Conservation (phyloP, 2,113 vertebrate genomes). For the Lepus americanus region DNA sequence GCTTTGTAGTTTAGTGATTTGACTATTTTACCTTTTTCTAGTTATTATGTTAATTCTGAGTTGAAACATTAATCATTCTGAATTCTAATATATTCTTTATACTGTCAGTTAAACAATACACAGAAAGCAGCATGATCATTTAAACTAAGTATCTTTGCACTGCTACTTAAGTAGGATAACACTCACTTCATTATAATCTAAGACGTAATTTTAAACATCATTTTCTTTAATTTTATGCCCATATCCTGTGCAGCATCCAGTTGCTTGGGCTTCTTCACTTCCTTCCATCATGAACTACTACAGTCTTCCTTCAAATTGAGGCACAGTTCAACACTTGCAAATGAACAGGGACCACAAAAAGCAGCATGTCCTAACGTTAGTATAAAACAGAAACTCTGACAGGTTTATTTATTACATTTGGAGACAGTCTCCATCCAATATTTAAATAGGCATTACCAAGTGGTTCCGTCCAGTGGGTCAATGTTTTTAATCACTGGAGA, state of each 20-base stretch:
- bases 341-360: not conserved
- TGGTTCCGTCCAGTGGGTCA: not conserved
- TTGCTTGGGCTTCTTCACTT: not conserved
- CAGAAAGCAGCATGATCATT: not conserved
- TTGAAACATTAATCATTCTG: not conserved
- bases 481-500: not conserved
- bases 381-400: not conserved
- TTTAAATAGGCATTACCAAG: conserved; percentile 30
- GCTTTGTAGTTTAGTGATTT: not conserved
- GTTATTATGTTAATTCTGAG: not conserved
- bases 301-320: not conserved
- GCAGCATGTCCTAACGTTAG: not conserved
- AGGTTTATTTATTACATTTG: not conserved
- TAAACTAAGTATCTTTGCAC: conserved; percentile 15
- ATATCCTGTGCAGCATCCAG: not conserved
- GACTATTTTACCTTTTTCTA: not conserved
- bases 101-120: not conserved
- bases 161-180: not conserved
- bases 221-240: not conserved
- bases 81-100: conserved; percentile 16
- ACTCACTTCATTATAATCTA: not conserved
- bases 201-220: not conserved
- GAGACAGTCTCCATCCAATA: not conserved
- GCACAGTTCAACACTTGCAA: not conserved
- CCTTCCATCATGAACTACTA: not conserved